Evolutionary conservation across 2,113 vertebrate genomes (phyloP).

Genomic region (Pterocles burchelli): DNA sequence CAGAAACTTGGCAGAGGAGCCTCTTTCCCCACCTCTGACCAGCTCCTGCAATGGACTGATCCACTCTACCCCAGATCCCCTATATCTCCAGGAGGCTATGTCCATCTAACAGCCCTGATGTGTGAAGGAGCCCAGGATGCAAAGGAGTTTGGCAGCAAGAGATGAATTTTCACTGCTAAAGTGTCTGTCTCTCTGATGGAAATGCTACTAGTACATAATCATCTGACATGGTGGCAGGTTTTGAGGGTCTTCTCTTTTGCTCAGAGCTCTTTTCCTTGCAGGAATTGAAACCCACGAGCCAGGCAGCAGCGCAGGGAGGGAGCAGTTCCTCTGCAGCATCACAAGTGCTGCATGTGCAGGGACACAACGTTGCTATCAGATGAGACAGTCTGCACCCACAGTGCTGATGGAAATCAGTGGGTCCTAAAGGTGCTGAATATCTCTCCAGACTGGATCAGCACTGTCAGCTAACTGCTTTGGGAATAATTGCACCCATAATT

Average conservation of each 20-base stretch:
- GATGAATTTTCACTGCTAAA: not conserved
- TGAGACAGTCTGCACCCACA: not conserved
- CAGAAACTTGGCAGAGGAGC: not conserved
- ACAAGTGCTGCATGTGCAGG: fast-evolving
- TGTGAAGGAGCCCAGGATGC: not conserved
- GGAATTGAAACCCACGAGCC: not conserved
- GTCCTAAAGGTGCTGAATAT: not conserved
- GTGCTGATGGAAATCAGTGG: not conserved
- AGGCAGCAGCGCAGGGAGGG: not conserved
- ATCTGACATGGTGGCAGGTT: not conserved
- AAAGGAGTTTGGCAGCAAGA: not conserved
- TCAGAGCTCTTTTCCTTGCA: not conserved
- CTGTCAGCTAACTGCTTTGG: not conserved
- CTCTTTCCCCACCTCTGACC: not conserved
- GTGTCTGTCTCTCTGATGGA: not conserved
- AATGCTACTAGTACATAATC: not conserved
- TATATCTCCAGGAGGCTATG: not conserved
- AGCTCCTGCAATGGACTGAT: not conserved
- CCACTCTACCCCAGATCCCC: not conserved
- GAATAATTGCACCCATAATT: not conserved
- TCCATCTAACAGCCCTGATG: not conserved
- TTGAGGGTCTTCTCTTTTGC: not conserved
- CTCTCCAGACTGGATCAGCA: not conserved
- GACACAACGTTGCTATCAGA: fast-evolving
- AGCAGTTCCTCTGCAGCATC: not conserved